Conservation (phyloP, 2,113 vertebrate genomes). For the Pelvicachromis taeniatus region DNA sequence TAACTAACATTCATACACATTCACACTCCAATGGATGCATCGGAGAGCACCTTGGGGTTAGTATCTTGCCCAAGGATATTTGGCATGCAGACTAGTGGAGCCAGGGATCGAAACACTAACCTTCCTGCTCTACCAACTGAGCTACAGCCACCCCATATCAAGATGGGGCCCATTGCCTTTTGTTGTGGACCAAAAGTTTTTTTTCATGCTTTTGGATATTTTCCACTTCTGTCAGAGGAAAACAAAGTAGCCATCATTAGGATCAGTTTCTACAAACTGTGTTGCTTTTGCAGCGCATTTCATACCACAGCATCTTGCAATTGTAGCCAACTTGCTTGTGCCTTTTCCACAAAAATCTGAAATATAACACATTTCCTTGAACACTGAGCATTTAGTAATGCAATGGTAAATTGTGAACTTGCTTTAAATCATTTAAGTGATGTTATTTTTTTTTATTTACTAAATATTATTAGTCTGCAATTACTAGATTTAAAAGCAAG, state of each 20-base stretch:
- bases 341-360: background rate
- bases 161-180: background rate
- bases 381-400: background rate
- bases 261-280: background rate
- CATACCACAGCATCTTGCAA: background rate
- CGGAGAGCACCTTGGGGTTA: no score
- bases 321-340: background rate
- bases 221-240: background rate
- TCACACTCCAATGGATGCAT: no score
- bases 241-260: background rate
- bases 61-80: no score
- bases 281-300: background rate
- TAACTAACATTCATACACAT: no score
- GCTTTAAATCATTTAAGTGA: background rate
- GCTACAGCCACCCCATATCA: no score
- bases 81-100: no score
- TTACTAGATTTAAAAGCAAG: background rate
- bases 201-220: background rate
- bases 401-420: accelerated
- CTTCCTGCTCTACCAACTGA: no score
- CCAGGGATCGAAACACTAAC: no score
- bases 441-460: background rate
- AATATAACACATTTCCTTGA: background rate
- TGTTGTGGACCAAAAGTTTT: background rate
- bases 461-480: background rate